These are phyloP conservation scores for Margaritifera margaritifera DNA, from an alignment of 2,888 invertebrate species.

Conservation along the genomic window DNA sequence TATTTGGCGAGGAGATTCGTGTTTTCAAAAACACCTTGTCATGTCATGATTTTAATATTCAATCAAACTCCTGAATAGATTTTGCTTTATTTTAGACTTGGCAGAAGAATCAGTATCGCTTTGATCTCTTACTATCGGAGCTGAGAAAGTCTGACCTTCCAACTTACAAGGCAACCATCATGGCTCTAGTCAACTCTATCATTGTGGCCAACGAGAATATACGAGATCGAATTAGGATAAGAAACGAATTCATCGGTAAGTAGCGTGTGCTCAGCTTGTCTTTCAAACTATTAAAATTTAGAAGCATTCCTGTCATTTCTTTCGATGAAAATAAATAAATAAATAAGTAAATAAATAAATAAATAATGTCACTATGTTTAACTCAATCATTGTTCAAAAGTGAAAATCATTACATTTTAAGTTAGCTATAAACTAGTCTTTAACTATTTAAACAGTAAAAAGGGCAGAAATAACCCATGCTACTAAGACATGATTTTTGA, in stretches of 20 bases:
- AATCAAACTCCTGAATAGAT: no score
- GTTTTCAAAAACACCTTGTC: no score
- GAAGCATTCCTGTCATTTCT: neutral
- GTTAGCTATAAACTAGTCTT: no score
- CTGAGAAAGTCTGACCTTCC: constrained; percentile 82
- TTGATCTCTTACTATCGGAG: constrained; percentile 90
- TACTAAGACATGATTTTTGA: no score
- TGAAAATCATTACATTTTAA: no score
- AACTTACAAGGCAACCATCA: constrained; percentile 91
- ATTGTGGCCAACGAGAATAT: constrained; percentile 92
- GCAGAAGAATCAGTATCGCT: constrained; percentile 90
- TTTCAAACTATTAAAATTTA: neutral
- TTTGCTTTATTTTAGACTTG: constrained; percentile 79
- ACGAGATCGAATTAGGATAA: constrained; percentile 88
- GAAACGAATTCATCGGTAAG: constrained; percentile 96
- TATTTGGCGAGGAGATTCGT: no score
- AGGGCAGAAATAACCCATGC: no score
- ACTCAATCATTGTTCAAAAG: no score
- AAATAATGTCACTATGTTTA: neutral
- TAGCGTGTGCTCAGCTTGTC: constrained; percentile 3
- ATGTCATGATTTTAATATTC: no score
- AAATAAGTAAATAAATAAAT: neutral
- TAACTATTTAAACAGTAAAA: no score
- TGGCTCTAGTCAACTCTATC: constrained; percentile 95
- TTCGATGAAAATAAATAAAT: neutral